phyloP scores from a whole-genome alignment of 35 echinoderm and acorn worm species.

The Apostichopus californicus region DNA sequence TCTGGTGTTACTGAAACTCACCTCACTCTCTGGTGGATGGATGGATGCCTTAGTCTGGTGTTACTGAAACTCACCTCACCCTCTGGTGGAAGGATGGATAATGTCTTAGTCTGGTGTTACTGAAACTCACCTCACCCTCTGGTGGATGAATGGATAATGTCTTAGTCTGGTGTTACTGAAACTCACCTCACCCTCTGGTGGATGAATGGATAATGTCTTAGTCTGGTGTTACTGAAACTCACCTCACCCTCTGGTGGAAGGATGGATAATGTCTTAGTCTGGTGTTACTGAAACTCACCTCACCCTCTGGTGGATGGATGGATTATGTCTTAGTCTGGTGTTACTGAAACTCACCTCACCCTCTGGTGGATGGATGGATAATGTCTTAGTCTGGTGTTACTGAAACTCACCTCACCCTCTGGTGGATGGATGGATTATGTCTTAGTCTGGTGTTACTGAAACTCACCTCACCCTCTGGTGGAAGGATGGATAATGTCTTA shows the following conservation, averaged over 20 bases:
- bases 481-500: background rate
- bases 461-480: background rate
- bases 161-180: background rate
- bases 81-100: too few relatives aligned
- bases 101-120: too few relatives aligned
- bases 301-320: background rate
- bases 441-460: too few relatives aligned
- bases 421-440: too few relatives aligned
- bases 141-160: background rate
- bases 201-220: background rate
- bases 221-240: too few relatives aligned
- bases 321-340: background rate
- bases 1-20: background rate
- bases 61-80: too few relatives aligned
- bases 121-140: background rate
- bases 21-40: background rate
- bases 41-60: too few relatives aligned
- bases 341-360: background rate
- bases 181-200: background rate
- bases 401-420: too few relatives aligned
- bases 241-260: too few relatives aligned
- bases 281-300: background rate
- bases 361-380: background rate
- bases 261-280: too few relatives aligned
- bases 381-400: too few relatives aligned